Conservation (phyloP, 2,113 vertebrate genomes). For the Eulemur rufifrons region DNA sequence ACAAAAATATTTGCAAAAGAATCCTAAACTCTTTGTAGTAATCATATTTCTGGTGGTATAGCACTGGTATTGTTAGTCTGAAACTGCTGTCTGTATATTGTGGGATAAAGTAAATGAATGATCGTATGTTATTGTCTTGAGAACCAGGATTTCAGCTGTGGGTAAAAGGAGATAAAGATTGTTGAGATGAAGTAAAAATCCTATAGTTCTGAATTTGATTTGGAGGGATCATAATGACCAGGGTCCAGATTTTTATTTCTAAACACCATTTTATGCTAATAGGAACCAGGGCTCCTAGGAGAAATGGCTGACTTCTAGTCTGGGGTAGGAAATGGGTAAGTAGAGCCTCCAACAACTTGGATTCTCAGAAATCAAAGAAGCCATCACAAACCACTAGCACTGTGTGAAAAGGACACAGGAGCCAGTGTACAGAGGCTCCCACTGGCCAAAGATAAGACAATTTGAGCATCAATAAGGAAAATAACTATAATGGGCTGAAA, state of each 20-base stretch:
- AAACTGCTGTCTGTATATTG: background rate
- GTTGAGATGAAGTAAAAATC: background rate
- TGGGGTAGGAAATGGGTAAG: background rate
- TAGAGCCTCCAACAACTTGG: background rate
- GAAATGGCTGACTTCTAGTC: background rate
- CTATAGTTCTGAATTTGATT: background rate
- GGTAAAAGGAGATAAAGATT: background rate
- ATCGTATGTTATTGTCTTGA: background rate
- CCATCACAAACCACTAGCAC: background rate
- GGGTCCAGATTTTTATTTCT: background rate
- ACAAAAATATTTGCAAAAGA: background rate
- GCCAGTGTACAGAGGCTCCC: background rate
- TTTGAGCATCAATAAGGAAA: background rate
- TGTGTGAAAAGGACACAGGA: background rate
- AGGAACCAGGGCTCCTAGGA: background rate
- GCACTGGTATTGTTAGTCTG: background rate
- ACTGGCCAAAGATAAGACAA: background rate
- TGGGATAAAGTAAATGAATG: background rate
- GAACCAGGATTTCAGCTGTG: background rate
- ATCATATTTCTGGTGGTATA: background rate
- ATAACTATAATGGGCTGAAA: background rate
- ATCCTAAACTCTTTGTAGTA: background rate
- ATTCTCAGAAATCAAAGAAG: background rate
- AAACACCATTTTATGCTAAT: background rate
- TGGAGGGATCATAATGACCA: background rate